Base-by-base conservation (phyloP, 1,140 invertebrate species). In the Leptinotarsa defecta region DNA sequence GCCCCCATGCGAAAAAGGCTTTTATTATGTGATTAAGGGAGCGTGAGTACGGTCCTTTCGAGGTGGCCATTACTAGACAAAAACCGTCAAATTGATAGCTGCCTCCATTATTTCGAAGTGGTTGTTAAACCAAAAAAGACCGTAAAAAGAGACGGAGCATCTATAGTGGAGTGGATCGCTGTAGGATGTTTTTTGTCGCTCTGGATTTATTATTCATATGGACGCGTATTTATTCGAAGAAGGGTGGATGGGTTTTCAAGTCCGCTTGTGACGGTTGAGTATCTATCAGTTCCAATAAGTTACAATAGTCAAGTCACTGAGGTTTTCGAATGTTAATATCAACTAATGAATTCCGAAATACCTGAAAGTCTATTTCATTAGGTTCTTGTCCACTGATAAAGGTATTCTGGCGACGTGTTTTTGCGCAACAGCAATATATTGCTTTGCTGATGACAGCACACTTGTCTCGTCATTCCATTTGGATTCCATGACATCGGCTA, bases 71-170 rank as follows among this genome's bases (percentile, higher is more conserved):
- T 68, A 68, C 65, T 24, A 68, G 72, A 76, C 72, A 74, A 65
- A 73, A 52, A 72, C 64, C 79, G 78, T 80, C 79, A 81, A 82
- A 82, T 82, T 82, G 79, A 82, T 82, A 81, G 79, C 81, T 74
- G 78, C 79, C 74, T 78, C 81, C 81, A 81, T 82, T 82, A 82
- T 78, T 74, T 68, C 61, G 79, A 79, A 82, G 81, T 82, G 81
- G 79, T 79, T 80, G 73, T 77, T 79, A 80, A 80, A 80, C 71
- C 78, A 74, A 73, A 76, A 79, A 78, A 68, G 76, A 72, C 69
- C 63, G 64, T 76, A 78, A 76, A 76, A 78, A 63, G 52, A 43
- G 52, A 57, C 52, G 52, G 52, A 57, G 17, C 52, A 57, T 57
- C 52, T 57, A 57, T 57, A 19, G 15, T 57, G 52, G 52, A 57